Evolutionary conservation across 2,113 vertebrate genomes (phyloP).

Genomic region (Thermophis baileyi): DNA sequence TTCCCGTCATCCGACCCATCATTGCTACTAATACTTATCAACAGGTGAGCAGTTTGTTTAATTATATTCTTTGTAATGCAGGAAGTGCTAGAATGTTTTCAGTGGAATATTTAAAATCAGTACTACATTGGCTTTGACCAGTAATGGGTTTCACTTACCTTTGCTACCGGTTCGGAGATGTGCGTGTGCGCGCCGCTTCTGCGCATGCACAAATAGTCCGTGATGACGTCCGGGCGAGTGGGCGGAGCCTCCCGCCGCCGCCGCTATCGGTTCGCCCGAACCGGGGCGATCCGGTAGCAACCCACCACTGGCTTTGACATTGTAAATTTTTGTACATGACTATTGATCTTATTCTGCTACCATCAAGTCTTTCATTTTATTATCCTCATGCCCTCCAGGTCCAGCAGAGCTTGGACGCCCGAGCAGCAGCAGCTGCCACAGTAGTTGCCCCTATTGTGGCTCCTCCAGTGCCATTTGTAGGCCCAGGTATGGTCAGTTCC

Average conservation of each 20-base stretch:
- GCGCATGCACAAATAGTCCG: no score
- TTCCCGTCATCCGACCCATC: constrained; percentile 78
- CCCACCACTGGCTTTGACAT: not conserved
- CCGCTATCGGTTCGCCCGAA: no score
- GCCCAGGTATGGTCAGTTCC: constrained; percentile 68
- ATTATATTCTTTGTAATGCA: not conserved
- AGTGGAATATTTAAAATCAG: not conserved
- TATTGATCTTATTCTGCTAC: not conserved
- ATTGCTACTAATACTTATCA: constrained; percentile 91
- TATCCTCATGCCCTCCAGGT: constrained; percentile 65
- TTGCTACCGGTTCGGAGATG: no score
- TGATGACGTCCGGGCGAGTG: no score
- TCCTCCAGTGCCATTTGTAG: constrained; percentile 74
- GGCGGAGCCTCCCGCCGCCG: no score
- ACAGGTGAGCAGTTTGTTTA: constrained; percentile 69
- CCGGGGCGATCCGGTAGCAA: no score
- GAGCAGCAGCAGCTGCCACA: constrained; percentile 76
- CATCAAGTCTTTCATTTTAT: not conserved
- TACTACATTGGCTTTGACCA: not conserved
- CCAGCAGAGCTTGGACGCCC: constrained; percentile 86
- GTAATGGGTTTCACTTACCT: no score
- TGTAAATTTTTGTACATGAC: not conserved
- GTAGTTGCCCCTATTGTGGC: constrained; percentile 71
- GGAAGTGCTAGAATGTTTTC: not conserved
- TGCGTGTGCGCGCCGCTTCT: no score